Base-by-base conservation (phyloP, 2,797 vertebrate genomes). In the Falco berigora region DNA sequence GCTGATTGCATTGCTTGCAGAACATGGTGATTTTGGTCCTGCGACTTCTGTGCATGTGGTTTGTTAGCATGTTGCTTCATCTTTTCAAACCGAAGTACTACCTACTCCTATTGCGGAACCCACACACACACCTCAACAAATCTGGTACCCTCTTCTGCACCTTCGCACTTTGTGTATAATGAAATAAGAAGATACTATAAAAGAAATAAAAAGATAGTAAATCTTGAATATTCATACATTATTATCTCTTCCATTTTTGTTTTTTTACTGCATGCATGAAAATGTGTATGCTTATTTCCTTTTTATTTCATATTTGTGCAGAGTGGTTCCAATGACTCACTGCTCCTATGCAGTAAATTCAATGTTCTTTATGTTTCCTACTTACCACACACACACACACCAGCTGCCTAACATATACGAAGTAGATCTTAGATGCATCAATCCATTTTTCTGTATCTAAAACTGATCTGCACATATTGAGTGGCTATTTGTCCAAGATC, bases 101-200 rank as follows among this genome's bases (percentile, higher is more conserved):
- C 18, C 67, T 68, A 14, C 14, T 21, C n/a, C 16, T 24, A 11
- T 1, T 6, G 12, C 5, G 15, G 8, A 16, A 22, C 0, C 0
- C 3, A 14, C 9, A 42, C 17, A 18, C 40, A 73, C 8, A 59
- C 5, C 12, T 52, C 66, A 73, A 74, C 15, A 86, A 59, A 77
- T 5, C 3, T n/a, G 17, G 12, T 36, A 30, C 2, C 5, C 12
- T 9, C 49, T 72, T 77, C 27, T 27, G 24, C 10, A 63, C 10
- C 10, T 61, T 66, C 58, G 23, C 9, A 24, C 6, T 52, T 62
- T 30, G 8, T 28, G 13, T 20, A 55, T 36, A 89, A 74, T 19
- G 28, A 88, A 91, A 74, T 53, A 5, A 36, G 68, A 53, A 53
- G 10, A 58, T 20, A 21, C 1, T 38, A 50, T 12, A 50, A 67